Evolutionary conservation across 2,797 vertebrate genomes (phyloP), one percentile per base, ranked within the genome.

Genomic region (Malurus leucopterus): DNA sequence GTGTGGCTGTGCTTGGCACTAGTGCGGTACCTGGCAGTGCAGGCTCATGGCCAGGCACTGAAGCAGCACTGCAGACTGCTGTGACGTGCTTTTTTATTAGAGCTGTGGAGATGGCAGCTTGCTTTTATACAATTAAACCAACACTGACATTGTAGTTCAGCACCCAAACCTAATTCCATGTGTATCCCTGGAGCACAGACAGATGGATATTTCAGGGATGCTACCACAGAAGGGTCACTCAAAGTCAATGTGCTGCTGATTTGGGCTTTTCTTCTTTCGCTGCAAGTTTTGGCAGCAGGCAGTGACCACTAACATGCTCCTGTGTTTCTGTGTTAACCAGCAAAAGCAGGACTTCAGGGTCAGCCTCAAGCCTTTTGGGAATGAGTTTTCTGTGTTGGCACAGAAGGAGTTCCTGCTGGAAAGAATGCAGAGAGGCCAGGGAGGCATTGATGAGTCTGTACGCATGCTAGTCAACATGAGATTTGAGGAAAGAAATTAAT

Each of bases 381-480:
- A 11, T 9, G 40, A 81, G 24, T 24, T 58, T 62, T 54, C 49
- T 38, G 30, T 30, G 16, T 30, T 64, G 53, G 55, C 40, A 71
- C 1, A 17, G 51, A n/a, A 51, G 18, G 59, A 70, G 22, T n/a
- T 71, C 57, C 68, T 76, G 55, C 59, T 76, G 50, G 50, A 46
- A 78, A 55, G 76, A 90, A 71, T 8, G 23, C 43, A 54, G 46
- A 50, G 46, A 44, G 47, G 46, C 29, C 30, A 44, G 24, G 13
- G 63, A 67, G 29, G 21, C 44, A 72, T 4, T 16, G 55, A 23
- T 1, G 9, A 79, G 8, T 26, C 54, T 63, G 77, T 46, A 43
- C 0, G 0, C 38, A 75, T 2, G 6, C 41, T 40, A 36, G 49
- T 36, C 7, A 17, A 43, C 7, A 6, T 0, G 41, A 86, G 78